phyloP scores from a whole-genome alignment of 2,113 vertebrate genomes.

The Gnathonemus echidnorhynchus region DNA sequence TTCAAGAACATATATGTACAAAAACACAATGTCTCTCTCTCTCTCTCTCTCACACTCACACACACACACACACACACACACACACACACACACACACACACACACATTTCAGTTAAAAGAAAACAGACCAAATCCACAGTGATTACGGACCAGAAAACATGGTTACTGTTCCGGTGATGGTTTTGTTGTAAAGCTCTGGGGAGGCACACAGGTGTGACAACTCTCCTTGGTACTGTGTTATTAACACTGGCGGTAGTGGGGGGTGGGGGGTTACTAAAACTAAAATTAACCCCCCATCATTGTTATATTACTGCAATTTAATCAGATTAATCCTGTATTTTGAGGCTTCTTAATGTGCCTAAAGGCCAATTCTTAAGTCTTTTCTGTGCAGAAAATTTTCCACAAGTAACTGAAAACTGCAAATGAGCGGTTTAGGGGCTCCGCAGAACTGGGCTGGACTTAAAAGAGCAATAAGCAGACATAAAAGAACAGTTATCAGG shows the following conservation, averaged over 20 bases:
- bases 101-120: neutral
- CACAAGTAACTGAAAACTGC: neutral
- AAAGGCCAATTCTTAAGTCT: neutral
- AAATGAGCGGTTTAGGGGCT: neutral
- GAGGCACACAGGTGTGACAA: neutral
- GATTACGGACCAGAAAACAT: neutral
- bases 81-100: neutral
- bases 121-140: neutral
- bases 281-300: neutral
- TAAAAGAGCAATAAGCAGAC: neutral
- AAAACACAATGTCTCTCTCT: neutral
- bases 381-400: neutral
- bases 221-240: neutral
- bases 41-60: neutral
- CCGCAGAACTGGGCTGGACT: neutral
- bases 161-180: neutral
- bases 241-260: neutral
- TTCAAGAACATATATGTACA: slow-evolving; percentile 14
- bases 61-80: neutral
- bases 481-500: neutral
- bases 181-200: neutral
- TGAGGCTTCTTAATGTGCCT: too few relatives aligned
- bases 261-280: neutral
- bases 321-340: neutral
- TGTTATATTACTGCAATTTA: neutral